Base-by-base conservation (phyloP, 2,888 invertebrate species). In the Drosophila nr. medialis region DNA sequence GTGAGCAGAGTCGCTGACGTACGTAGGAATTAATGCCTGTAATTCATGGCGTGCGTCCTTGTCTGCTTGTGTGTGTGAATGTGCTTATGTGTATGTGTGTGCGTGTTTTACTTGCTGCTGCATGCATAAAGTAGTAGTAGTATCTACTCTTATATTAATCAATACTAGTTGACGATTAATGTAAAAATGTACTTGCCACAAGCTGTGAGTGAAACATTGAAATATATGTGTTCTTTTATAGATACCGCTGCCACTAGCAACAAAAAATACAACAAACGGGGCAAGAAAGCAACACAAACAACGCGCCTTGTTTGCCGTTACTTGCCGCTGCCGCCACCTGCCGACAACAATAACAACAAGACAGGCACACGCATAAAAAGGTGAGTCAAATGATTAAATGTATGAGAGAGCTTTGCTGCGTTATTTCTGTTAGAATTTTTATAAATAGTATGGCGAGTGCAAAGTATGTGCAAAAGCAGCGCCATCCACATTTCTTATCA, bases 161-260 rank as follows among this genome's bases (percentile, higher is more conserved):
- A 86, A 86, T 86, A 90, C 65, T 77, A 75, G 82, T 72, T 71
- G 71, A 71, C 67, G 70, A 63, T 59, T 73, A 75, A 85, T 82
- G 80, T 84, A 45, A 24, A 68, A 73, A 71, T 86, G 76, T 76
- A 78, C 83, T 88, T 88, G 78, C 64, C 68, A 62, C 42, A 34
- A 56, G 59, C 60, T 32, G 56, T 32, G 63, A 75, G 67, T 68
- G 55, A 77, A 70, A 72, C 66, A 63, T 50, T 76, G 59, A 74
- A 49, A 65, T 72, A 42, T 29, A 27, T 64, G 54, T 66, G 32
- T 29, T 80, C 51, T 60, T 77, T 45, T 80, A 61, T 66, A 81
- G 83, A 70, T 68, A 72, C 55, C 62, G 64, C 66, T 55, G 59
- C 42, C 48, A 51, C 58, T 49, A 49, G 27, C 59, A 63, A 56